These are phyloP conservation scores for Euwallacea similis DNA, from an alignment of 1,140 invertebrate genomes.

Conservation along the genomic window DNA sequence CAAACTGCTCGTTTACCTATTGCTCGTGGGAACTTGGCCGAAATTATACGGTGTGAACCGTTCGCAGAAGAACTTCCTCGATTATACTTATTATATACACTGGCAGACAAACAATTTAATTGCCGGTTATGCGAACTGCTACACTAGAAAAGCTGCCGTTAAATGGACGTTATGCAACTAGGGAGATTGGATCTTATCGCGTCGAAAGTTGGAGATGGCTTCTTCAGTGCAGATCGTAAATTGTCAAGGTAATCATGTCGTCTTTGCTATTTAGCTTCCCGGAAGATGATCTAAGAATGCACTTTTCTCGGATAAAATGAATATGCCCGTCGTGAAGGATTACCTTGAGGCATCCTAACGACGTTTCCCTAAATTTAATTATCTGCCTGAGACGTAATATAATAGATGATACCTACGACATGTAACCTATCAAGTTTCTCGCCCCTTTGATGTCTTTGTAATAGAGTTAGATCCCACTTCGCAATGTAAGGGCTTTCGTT, in stretches of 20 bases:
- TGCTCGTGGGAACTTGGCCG: background rate
- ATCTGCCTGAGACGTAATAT: constrained; percentile 6
- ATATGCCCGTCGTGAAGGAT: background rate
- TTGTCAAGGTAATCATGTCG: background rate
- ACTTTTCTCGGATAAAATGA: background rate
- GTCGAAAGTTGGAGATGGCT: too few species aligned
- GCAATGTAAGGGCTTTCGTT: constrained; percentile 3
- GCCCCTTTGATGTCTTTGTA: constrained; percentile 16
- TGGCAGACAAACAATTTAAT: constrained; percentile 18
- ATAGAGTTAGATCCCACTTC: constrained; percentile 17
- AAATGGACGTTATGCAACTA: background rate
- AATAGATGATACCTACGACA: constrained; percentile 13
- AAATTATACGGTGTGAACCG: constrained; percentile 9
- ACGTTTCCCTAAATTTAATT: constrained; percentile 8
- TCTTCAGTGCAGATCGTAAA: too few species aligned
- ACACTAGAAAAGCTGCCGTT: background rate
- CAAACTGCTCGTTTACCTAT: background rate
- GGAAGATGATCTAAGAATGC: constrained; percentile 5
- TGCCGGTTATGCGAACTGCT: constrained; percentile 1
- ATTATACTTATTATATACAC: constrained; percentile 16
- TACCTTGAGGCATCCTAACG: background rate
- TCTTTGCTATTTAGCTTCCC: background rate
- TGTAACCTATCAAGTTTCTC: constrained; percentile 13
- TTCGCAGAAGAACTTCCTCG: constrained; percentile 20
- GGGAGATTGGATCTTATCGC: background rate